Evolutionary conservation across 1,140 invertebrate genomes (phyloP), one percentile per base, ranked within the genome.

Genomic region (Drosophila pectinifera): DNA sequence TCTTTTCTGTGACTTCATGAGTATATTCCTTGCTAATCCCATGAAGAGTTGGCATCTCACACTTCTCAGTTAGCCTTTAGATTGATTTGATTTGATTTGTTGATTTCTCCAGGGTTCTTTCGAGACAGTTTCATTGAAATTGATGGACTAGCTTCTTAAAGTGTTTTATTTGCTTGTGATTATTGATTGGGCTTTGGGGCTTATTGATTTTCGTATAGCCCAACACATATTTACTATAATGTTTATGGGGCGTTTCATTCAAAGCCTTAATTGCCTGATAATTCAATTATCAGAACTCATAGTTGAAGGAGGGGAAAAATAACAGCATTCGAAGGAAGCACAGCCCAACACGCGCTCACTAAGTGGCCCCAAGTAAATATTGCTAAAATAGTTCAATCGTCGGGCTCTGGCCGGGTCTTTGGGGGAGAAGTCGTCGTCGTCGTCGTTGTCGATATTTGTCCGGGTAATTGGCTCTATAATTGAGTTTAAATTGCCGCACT

Each of bases 221-320:
- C 7, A 34, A 39, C 39, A 16, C 28, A 28, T 26, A 55, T 69
- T 45, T 77, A n/a, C n/a, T n/a, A 59, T 43, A 64, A 14, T 59
- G 36, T 75, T 75, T 77, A 55, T 69, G 73, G 62, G 49, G 39
- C 74, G 75, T 58, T 81, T 88, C 79, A 88, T 81, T 75, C 54
- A 59, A 68, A 72, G 69, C 39, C 62, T 67, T 89, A 88, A 88
- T 89, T 88, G 77, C 68, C 65, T 76, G 83, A 88, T 88, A 89
- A 88, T 88, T 88, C 39, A 84, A 80, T 80, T 88, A 88, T 89
- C 83, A 70, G 55, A 78, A 83, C 78, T 83, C 76, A 82, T 72
- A 81, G 85, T 86, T 81, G 69, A 80, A 70, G 59, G 22, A 38
- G 67, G 46, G 28, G 53, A 24, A 58, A 51, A 28, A 7, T 2